Evolutionary conservation across 2,113 vertebrate genomes (phyloP), one percentile per base, ranked within the genome.

Genomic region (Tragulus kanchil): DNA sequence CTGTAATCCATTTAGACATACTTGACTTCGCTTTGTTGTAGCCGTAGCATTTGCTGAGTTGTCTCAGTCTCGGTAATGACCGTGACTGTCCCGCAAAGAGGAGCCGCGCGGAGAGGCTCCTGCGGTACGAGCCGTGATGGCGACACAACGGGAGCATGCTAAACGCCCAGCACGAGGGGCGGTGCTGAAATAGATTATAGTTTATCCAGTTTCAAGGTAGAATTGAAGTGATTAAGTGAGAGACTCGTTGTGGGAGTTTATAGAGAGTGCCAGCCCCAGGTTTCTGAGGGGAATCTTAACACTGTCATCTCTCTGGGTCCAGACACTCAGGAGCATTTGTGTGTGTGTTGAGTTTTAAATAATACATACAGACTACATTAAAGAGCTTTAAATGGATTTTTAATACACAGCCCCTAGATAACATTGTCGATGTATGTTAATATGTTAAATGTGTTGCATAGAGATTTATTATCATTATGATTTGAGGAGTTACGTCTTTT

Each of bases 221-320:
- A 93, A 61, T 67, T 87, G 14, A 28, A 83, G 59, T 94, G 48
- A 5, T 71, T 92, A 26, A 94, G 48, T 94, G 67, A 92, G 12
- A 73, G 56, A 87, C 54, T 91, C 90, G 45, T 92, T 54, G 21
- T 88, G 23, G 65, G 25, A 42, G 13, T 85, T 85, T 96, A 23
- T 21, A 84, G 31, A 95, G 48, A 42, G 15, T 42, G 77, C 50
- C 19, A 69, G 48, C 26, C 9, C 69, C n/a, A 91, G 26, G 28
- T 94, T 90, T 90, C 71, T 85, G 65, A 83, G 83, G 93, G 78
- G 12, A 92, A 58, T 94, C 28, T 75, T 89, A 89, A 62, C 48
- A 85, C 85, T 77, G 90, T 89, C 4, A 36, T 31, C 9, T 93
- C 25, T 84, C 28, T 89, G 31, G n/a, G 19, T 94, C 50, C 10